Base-by-base conservation (phyloP, 2,888 invertebrate species). In the Mesoligia furuncula region DNA sequence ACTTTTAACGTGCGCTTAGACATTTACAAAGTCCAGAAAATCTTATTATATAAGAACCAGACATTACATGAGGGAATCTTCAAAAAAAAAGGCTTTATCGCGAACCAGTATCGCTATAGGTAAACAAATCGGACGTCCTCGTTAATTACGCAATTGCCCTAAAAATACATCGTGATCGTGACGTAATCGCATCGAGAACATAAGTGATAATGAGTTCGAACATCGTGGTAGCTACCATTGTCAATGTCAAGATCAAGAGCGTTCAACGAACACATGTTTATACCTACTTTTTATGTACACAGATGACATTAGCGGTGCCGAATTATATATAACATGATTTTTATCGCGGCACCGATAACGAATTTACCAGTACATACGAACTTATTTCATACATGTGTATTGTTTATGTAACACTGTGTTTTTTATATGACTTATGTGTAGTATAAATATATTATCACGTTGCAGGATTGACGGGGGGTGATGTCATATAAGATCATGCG, bases 191-290 rank as follows among this genome's bases (percentile, higher is more conserved):
- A 77, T 84, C 81, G 86, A 83, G 68, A 83, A 75, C 39, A 36
- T 36, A 36, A 36, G 36, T 36, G 36, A 31, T 59, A 74, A 79
- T 82, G 90, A 87, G 75, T 83, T 83, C 66, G 82, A 71, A 70
- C 75, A 80, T 75, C 81, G 85, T 85, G 72, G 87, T 89, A 88
- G 81, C 72, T 66, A 88, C 24, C 45, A 92, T 88, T 89, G 90
- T 93, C 93, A 93, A 91, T 92, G 93, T 89, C 93, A 92, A 90
- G 93, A 89, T 89, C 93, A 92, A 90, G 93, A 89, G 71, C 89
- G 87, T 81, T 76, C 82, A 82, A 73, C 78, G 85, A 76, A 78
- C 79, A 86, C 79, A 87, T 83, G 71, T 85, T 66, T 73, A 75
- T 85, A 85, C 42, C 57, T 61, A 67, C 24, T 67, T 70, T 87